Evolutionary conservation across 1,140 invertebrate species (phyloP), one percentile per base, ranked within the genome.

Genomic region (Drosophila tristis): DNA sequence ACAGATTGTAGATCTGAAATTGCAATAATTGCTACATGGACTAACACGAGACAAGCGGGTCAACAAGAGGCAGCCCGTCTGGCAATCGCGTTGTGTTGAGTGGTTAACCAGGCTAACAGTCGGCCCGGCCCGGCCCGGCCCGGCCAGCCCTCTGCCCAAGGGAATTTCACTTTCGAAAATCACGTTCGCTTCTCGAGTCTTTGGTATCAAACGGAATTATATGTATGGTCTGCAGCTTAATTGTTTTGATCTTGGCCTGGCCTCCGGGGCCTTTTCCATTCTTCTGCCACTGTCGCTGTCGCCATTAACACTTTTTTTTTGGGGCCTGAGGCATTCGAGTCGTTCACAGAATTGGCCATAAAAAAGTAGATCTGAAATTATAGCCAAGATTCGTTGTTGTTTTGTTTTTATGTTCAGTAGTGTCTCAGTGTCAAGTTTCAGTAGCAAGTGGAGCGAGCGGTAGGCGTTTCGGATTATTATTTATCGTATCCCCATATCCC

Each of bases 141-240:
- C 54, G 25, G 43, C 15, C 49, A 31, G 70, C 43, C 55, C 54
- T 47, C 15, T 8, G 15, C 29, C 42, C 31, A 11, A 20, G 15
- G 23, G 9, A 45, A 53, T 70, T 64, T 50, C 55, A 73, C 70
- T 75, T 86, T 75, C 57, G n/a, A 66, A 57, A 53, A 65, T 25
- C 68, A 49, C 78, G 81, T 86, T 81, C 58, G 80, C 62, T 72
- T 66, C 60, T 48, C 44, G 45, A 80, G 73, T 84, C 80, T 84
- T 84, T 85, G 4, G 68, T 64, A 81, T 64, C 16, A n/a, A n/a
- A 7, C 35, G 35, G 9, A 39, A 39, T 49, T 6, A 29, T 29
- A 39, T 39, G 58, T 48, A 54, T 56, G 56, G 55, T 26, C 58
- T 53, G 26, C 16, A 57, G 11, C 29, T 65, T 55, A 61, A 74